phyloP scores from a whole-genome alignment of 2,113 vertebrate genomes.

The Mandrillus leucophaeus region DNA sequence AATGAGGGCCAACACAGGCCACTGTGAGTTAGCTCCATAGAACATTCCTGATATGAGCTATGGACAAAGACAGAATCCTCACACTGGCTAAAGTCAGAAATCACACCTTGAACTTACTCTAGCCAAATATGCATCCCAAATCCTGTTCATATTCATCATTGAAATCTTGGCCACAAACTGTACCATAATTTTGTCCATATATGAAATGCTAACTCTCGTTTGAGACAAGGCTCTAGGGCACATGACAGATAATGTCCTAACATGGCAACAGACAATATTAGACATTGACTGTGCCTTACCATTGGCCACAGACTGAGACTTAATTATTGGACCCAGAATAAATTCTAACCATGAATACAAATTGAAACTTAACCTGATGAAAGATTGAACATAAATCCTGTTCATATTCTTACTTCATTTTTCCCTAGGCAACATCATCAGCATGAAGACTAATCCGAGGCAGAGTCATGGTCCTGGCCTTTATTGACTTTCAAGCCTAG shows the following conservation, averaged over 20 bases:
- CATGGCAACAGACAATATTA: slow-evolving; percentile 27
- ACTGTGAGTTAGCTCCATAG: neutral
- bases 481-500: neutral
- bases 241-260: slow-evolving; percentile 12
- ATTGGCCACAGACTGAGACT: neutral
- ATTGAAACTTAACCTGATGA: slow-evolving; percentile 18
- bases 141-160: neutral
- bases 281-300: neutral
- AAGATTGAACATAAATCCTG: neutral
- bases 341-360: neutral
- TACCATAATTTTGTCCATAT: neutral
- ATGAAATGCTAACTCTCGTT: neutral
- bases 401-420: neutral
- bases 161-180: neutral
- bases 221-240: neutral
- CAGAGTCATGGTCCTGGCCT: neutral
- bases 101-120: neutral
- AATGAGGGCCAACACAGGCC: neutral
- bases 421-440: slow-evolving; percentile 16
- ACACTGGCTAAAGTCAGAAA: slow-evolving; percentile 7
- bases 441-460: neutral
- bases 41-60: neutral
- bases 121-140: neutral
- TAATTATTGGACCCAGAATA: neutral
- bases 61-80: neutral